Evolutionary conservation across 2,888 invertebrate species (phyloP).

Genomic region (Lissocephala sabroskyi): DNA sequence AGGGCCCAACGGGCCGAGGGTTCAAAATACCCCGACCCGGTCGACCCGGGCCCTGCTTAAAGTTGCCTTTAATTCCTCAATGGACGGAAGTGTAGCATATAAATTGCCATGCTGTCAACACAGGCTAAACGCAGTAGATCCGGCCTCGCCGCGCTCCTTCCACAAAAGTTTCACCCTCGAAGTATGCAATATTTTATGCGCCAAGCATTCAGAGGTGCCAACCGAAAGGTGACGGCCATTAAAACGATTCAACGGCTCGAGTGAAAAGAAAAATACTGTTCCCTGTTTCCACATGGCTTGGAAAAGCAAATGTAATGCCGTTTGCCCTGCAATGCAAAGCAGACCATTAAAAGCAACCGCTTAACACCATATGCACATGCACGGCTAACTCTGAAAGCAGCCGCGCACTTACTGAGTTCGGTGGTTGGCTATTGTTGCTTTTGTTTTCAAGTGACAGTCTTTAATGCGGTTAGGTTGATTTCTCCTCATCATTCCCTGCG

Average conservation of each 20-base stretch:
- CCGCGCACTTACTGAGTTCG: slow-evolving; percentile 5
- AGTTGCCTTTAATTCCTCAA: slow-evolving; percentile 30
- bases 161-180: too few relatives aligned
- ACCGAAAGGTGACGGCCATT: slow-evolving; percentile 66
- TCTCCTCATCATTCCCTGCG: too few relatives aligned
- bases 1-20: slow-evolving; percentile 2
- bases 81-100: slow-evolving; percentile 39
- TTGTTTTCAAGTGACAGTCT: too few relatives aligned
- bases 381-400: slow-evolving; percentile 3
- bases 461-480: too few relatives aligned
- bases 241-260: slow-evolving; percentile 70
- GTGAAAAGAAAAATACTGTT: slow-evolving; percentile 56
- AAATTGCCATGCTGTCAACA: slow-evolving; percentile 54
- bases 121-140: slow-evolving; percentile 49
- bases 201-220: slow-evolving; percentile 11
- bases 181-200: slow-evolving; percentile 29
- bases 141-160: too few relatives aligned
- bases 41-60: slow-evolving; percentile 19
- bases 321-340: slow-evolving; percentile 15
- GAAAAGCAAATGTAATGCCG: too few relatives aligned
- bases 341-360: too few relatives aligned
- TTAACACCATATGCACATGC: too few relatives aligned
- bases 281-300: slow-evolving; percentile 31
- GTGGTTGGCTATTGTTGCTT: slow-evolving; percentile 3
- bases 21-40: neutral